Evolutionary conservation across 2,113 vertebrate species (phyloP).

Genomic region (Leptobrachium leishanense): DNA sequence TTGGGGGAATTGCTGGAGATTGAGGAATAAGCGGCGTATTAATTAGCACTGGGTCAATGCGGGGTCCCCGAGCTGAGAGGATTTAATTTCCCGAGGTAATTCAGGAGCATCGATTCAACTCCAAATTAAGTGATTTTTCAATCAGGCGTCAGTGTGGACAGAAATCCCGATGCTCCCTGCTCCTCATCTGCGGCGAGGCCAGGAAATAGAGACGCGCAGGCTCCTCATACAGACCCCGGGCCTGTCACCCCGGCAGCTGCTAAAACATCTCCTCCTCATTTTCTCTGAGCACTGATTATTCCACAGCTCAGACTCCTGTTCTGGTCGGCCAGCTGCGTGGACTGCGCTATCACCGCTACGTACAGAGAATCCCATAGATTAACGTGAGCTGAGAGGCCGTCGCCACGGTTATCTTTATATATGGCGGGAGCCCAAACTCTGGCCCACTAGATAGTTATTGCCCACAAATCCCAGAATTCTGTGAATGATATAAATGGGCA

Average conservation of each 20-base stretch:
- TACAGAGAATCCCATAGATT: too few species aligned
- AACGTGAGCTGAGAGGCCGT: too few species aligned
- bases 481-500: too few species aligned
- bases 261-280: neutral
- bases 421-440: too few species aligned
- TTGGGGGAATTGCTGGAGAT: conserved; percentile 38
- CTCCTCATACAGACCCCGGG: too few species aligned
- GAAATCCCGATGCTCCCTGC: conserved; percentile 6
- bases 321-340: too few species aligned
- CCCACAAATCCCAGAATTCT: too few species aligned
- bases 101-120: conserved; percentile 35
- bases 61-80: conserved; percentile 15
- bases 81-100: conserved; percentile 43
- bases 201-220: neutral
- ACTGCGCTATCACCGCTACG: too few species aligned
- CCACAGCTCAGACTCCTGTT: too few species aligned
- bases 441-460: too few species aligned
- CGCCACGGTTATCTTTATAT: too few species aligned
- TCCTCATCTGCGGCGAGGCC: neutral
- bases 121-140: conserved; percentile 42
- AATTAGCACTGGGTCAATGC: conserved; percentile 42
- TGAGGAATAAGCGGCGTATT: conserved; percentile 37
- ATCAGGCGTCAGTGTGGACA: conserved; percentile 21
- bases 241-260: neutral
- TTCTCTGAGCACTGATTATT: too few species aligned